A percentile compares a stretch with the other conserved stretches of the same genome.
phyloP scores from a whole-genome alignment of 2,797 vertebrate genomes.

The Graptemys geographica region DNA sequence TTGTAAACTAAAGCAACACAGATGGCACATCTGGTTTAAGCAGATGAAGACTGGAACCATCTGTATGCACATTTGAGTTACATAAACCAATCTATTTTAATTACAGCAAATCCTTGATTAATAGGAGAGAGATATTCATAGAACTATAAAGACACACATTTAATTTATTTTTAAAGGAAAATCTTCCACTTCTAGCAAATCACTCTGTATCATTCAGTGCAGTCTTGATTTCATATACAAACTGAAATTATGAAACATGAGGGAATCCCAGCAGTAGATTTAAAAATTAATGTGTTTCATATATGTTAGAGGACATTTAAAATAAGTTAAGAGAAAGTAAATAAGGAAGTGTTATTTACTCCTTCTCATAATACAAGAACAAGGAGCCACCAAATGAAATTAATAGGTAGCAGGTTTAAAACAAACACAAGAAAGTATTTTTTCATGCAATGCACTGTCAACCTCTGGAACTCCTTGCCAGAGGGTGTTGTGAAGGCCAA shows the following conservation, averaged over 20 bases:
- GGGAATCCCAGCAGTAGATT: not conserved
- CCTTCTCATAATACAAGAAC: no score
- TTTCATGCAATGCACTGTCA: no score
- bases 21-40: rapidly evolving
- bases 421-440: no score
- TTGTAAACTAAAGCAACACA: not conserved
- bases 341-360: no score
- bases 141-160: not conserved
- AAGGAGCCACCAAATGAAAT: no score
- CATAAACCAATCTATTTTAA: rapidly evolving
- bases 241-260: not conserved
- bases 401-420: no score
- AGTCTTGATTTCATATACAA: not conserved
- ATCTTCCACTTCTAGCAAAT: not conserved
- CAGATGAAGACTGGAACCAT: not conserved
- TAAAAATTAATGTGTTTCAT: not conserved
- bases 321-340: not conserved
- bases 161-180: not conserved
- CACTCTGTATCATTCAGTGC: not conserved
- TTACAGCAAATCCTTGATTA: not conserved
- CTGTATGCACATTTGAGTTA: not conserved
- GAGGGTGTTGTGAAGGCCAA: no score
- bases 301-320: not conserved
- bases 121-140: not conserved
- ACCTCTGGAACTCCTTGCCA: no score